Conservation (phyloP, 2,113 vertebrate genomes). For the Amblyopsis rosae region DNA sequence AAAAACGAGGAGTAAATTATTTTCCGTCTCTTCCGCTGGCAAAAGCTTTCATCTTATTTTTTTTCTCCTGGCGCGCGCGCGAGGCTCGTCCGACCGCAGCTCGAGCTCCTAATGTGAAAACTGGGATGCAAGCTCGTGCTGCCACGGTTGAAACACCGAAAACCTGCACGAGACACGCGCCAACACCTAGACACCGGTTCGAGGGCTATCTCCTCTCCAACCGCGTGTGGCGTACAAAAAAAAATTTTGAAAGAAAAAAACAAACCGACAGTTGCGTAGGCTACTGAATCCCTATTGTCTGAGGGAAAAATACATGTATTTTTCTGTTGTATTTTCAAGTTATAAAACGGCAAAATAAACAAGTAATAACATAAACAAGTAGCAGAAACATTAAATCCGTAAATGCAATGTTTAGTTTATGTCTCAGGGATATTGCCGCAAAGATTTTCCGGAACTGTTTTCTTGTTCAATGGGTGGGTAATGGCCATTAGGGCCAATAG, state of each 20-base stretch:
- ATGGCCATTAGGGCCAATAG: background rate
- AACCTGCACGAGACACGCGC: background rate
- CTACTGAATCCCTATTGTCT: too few relatives aligned
- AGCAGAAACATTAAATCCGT: too few relatives aligned
- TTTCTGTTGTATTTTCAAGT: background rate
- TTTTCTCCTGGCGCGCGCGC: background rate
- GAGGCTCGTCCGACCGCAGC: background rate
- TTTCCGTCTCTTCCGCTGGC: background rate
- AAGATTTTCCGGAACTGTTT: background rate
- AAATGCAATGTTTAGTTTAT: too few relatives aligned
- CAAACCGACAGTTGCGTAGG: background rate
- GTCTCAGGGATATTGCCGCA: background rate
- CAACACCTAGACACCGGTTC: background rate
- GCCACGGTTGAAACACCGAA: background rate
- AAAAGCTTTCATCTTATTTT: background rate
- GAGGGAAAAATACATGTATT: slow-evolving; percentile 4
- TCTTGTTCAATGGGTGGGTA: background rate
- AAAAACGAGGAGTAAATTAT: too few relatives aligned
- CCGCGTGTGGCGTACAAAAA: background rate
- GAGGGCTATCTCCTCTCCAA: background rate
- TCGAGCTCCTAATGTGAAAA: background rate
- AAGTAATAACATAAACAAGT: too few relatives aligned
- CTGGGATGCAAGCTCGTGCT: background rate
- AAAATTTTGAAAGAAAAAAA: background rate
- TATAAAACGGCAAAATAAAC: too few relatives aligned